These are phyloP conservation scores for Pangasius djambal DNA, from an alignment of 2,797 vertebrate species.

Conservation along the genomic window DNA sequence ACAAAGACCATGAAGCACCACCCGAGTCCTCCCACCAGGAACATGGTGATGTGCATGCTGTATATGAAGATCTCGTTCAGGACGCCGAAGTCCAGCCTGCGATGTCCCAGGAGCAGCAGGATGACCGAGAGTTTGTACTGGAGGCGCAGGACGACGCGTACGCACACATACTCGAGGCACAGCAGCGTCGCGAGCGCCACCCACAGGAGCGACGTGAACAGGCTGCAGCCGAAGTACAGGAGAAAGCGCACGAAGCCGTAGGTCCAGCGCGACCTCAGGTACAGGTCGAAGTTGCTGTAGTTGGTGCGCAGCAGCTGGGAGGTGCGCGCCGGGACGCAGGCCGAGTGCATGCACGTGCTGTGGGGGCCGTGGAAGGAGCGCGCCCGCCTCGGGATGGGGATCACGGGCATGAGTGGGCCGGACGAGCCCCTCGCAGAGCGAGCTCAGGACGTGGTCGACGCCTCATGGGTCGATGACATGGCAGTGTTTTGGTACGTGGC, in stretches of 20 bases:
- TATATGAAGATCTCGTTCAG: slow-evolving; percentile 94
- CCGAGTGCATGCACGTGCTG: slow-evolving; percentile 95
- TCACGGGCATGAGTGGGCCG: slow-evolving; percentile 90
- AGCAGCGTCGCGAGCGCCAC: slow-evolving; percentile 90
- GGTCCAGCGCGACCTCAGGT: slow-evolving; percentile 88
- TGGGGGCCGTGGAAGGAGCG: slow-evolving; percentile 98
- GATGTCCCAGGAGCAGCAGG: slow-evolving; percentile 89
- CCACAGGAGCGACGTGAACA: slow-evolving; percentile 95
- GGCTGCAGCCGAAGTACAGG: slow-evolving; percentile 96
- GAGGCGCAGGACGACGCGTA: slow-evolving; percentile 89
- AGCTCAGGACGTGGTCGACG: slow-evolving; percentile 58
- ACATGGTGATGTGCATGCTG: slow-evolving; percentile 95
- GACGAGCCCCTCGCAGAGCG: slow-evolving; percentile 69
- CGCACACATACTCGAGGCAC: slow-evolving; percentile 90
- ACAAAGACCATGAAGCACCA: slow-evolving; percentile 99
- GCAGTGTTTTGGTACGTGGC: slow-evolving; percentile 53
- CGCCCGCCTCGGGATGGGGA: slow-evolving; percentile 95
- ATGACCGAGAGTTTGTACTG: slow-evolving; percentile 97
- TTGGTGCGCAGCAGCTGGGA: slow-evolving; percentile 91
- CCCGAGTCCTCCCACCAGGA: slow-evolving; percentile 93
- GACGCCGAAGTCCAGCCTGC: slow-evolving; percentile 89
- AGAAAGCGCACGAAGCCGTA: slow-evolving; percentile 95
- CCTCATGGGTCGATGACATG: slow-evolving; percentile 60
- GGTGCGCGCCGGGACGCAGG: slow-evolving; percentile 87
- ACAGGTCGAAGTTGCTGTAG: slow-evolving; percentile 96